phyloP scores from a whole-genome alignment of 2,113 vertebrate species.

The Gallinago undulata region DNA sequence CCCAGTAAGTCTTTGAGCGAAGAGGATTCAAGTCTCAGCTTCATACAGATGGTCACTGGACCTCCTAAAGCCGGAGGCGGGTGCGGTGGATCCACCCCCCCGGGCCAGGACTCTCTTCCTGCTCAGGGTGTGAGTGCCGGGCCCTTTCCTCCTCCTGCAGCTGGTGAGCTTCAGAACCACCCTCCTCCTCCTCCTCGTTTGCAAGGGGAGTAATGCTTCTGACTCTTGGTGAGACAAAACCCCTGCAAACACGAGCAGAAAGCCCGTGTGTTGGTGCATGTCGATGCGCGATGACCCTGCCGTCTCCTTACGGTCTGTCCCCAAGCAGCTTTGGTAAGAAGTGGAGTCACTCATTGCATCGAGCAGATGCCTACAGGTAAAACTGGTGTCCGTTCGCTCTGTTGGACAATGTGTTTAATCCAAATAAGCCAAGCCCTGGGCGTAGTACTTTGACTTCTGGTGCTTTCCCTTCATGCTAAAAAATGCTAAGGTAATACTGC shows the following conservation, averaged over 20 bases:
- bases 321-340: background rate
- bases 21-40: background rate
- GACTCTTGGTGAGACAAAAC: background rate
- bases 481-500: background rate
- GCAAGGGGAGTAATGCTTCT: background rate
- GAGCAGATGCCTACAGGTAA: background rate
- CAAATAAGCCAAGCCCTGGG: background rate
- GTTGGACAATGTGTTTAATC: background rate
- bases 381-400: background rate
- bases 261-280: rapidly evolving
- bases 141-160: background rate
- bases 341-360: rapidly evolving
- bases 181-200: background rate
- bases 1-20: background rate
- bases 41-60: background rate
- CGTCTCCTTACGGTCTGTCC: rapidly evolving
- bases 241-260: rapidly evolving
- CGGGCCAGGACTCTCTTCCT: background rate
- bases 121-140: background rate
- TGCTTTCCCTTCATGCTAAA: background rate
- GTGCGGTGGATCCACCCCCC: background rate
- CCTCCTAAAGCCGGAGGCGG: background rate
- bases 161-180: background rate
- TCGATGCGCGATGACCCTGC: rapidly evolving
- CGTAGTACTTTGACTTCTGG: rapidly evolving